phyloP scores from a whole-genome alignment of 2,888 invertebrate genomes.

The Agonopterix subpropinquella region DNA sequence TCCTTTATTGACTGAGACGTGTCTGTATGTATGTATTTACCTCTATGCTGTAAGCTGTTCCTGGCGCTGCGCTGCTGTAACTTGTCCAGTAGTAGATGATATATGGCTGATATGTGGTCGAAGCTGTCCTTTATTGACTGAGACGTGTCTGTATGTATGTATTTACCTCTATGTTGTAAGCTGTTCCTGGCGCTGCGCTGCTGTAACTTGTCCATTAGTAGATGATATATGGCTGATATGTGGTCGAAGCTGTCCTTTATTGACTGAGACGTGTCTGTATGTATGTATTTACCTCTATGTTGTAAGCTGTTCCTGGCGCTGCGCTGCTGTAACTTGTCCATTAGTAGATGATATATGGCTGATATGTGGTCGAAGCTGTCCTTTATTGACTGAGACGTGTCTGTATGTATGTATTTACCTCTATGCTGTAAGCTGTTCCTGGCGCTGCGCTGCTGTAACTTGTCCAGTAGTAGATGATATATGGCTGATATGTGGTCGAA shows the following conservation, averaged over 20 bases:
- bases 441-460: slow-evolving; percentile 74
- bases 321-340: slow-evolving; percentile 83
- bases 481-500: slow-evolving; percentile 97
- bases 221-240: slow-evolving; percentile 94
- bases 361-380: slow-evolving; percentile 94
- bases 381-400: slow-evolving; percentile 89
- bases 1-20: slow-evolving; percentile 89
- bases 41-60: slow-evolving; percentile 38
- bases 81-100: slow-evolving; percentile 91
- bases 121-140: slow-evolving; percentile 90
- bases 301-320: slow-evolving; percentile 38
- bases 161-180: slow-evolving; percentile 37
- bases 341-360: slow-evolving; percentile 93
- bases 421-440: slow-evolving; percentile 37
- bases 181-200: slow-evolving; percentile 56
- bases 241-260: slow-evolving; percentile 93
- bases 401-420: too few species aligned
- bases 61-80: slow-evolving; percentile 69
- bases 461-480: slow-evolving; percentile 92
- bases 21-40: too few species aligned
- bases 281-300: slow-evolving; percentile 38
- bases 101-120: slow-evolving; percentile 96
- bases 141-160: too few species aligned
- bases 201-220: slow-evolving; percentile 87
- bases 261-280: too few species aligned